These are phyloP conservation scores for Cyclina sinensis DNA, from an alignment of 1,140 invertebrate genomes.

Conservation along the genomic window DNA sequence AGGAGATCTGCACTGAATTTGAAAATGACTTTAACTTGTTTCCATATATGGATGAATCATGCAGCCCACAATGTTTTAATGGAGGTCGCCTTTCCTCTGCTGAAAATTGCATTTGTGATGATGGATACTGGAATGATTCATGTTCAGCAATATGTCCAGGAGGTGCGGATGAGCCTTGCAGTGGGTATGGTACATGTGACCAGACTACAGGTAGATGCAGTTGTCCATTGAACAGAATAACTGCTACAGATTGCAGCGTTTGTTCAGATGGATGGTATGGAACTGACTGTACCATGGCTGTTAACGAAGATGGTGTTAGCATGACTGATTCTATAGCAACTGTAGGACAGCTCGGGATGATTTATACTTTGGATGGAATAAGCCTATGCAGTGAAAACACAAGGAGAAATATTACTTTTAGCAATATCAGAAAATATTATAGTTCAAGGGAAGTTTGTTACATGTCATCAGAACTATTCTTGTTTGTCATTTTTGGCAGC, in stretches of 20 bases:
- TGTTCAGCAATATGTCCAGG: conserved; percentile 75
- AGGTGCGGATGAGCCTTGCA: conserved; percentile 68
- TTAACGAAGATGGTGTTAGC: background rate
- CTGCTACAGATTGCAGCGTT: conserved; percentile 58
- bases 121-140: conserved; percentile 74
- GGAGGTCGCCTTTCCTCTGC: background rate
- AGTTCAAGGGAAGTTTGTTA: conserved; percentile 74
- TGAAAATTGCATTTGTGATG: conserved; percentile 53
- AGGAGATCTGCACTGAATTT: conserved; percentile 68
- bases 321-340: background rate
- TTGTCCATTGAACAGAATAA: conserved; percentile 71
- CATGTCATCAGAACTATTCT: conserved; percentile 71
- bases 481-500: conserved; percentile 70
- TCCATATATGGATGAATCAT: conserved; percentile 44
- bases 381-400: conserved; percentile 59
- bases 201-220: conserved; percentile 68
- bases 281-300: conserved; percentile 67
- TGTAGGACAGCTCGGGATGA: conserved; percentile 55
- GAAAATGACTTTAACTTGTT: conserved; percentile 58
- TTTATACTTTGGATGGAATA: conserved; percentile 69
- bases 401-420: conserved; percentile 68
- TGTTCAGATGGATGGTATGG: conserved; percentile 73
- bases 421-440: conserved; percentile 66
- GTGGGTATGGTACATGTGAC: conserved; percentile 73
- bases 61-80: conserved; percentile 20